phyloP scores from a whole-genome alignment of 2,113 vertebrate genomes.

The Spilogale gracilis region DNA sequence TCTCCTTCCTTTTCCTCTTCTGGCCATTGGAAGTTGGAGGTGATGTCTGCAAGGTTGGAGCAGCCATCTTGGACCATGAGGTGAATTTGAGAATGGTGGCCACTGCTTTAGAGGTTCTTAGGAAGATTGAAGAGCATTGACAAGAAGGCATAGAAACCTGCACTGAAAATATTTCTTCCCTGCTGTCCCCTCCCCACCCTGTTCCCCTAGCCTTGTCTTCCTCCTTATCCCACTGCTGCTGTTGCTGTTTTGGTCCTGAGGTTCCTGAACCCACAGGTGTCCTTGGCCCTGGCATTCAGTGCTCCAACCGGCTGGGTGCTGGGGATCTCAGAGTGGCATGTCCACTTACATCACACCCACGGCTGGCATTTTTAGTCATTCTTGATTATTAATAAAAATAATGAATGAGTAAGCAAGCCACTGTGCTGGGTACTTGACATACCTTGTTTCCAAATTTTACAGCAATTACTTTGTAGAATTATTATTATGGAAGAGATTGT shows the following conservation, averaged over 20 bases:
- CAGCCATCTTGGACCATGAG: background rate
- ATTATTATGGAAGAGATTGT: rapidly evolving
- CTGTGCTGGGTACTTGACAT: background rate
- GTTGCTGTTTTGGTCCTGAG: background rate
- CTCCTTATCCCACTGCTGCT: background rate
- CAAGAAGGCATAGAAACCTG: background rate
- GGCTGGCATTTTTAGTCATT: background rate
- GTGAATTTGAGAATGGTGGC: background rate
- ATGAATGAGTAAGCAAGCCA: background rate
- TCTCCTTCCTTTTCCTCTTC: no score
- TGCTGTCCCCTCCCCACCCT: background rate
- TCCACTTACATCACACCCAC: background rate
- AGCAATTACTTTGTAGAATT: background rate
- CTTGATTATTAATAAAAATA: conserved; percentile 31
- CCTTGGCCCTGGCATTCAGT: no score
- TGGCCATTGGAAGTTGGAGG: background rate
- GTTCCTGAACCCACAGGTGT: background rate
- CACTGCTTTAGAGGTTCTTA: rapidly evolving
- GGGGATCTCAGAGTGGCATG: background rate
- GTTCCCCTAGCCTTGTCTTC: rapidly evolving
- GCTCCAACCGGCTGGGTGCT: background rate
- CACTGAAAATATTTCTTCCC: background rate
- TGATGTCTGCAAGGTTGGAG: background rate
- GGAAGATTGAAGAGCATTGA: background rate
- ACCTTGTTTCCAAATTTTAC: background rate